Evolutionary conservation across 2,113 vertebrate genomes (phyloP), one percentile per base, ranked within the genome.

Genomic region (Saguinus midas): DNA sequence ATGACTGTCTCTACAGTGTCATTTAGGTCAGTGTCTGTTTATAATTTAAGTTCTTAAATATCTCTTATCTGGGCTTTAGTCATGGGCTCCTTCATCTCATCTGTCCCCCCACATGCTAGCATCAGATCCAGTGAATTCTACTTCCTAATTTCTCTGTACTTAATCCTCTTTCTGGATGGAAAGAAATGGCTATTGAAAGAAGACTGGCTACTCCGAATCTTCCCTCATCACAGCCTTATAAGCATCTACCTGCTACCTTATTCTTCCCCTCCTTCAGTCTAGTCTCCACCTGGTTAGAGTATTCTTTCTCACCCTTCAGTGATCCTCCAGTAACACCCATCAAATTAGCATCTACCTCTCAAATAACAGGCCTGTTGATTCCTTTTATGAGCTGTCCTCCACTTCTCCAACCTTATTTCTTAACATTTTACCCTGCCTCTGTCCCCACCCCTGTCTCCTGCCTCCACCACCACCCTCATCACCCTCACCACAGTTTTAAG

Each of bases 1-100:
- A 97, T 97, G 92, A 97, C 94, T 96, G 91, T 89, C 81, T 96
- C 50, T 90, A 16, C 66, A 86, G 29, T 94, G 52, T 92, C 70
- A 40, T 43, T 90, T 66, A 66, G 80, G 64, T 40, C 32, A 78
- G 45, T 18, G 86, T 70, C 23, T 94, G 35, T 32, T 84, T 75
- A 61, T 90, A 10, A 61, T 87, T 85, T 91, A 40, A n/a, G 21
- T 82, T 89, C 45, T 90, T 83, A 86, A 93, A 4, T 86, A 6
- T 95, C 13, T 70, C 52, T 87, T 72, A 23, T 20, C 73, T 91
- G 50, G 40, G 12, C 78, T 78, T 91, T 57, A 45, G 70, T 93
- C 17, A 13, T 72, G 5, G 61, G 72, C 52, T 89, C 16, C 52
- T 95, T 83, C 80, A 52, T 97, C 7, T 91, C 48, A 83, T n/a